Evolutionary conservation across 2,797 vertebrate genomes (phyloP), one percentile per base, ranked within the genome.

Genomic region (Delichon dasypus): DNA sequence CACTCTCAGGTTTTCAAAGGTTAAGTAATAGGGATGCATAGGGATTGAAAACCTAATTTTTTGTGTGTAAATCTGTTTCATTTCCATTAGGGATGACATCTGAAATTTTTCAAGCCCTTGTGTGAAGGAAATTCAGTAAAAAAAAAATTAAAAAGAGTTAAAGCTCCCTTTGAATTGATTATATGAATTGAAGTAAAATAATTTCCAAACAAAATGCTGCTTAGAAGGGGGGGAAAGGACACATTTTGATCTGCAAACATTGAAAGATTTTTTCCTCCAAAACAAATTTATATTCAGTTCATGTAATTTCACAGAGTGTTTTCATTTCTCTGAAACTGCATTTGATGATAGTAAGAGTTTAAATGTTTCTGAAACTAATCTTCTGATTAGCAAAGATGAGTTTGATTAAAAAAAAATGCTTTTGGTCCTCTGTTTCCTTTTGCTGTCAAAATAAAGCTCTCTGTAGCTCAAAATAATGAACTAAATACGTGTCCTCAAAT

Each of bases 11-110:
- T 93, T 96, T 96, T 81, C 88, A 91, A 73, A 95, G 95, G 96
- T 92, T 97, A 95, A 97, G 83, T 92, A 95, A 94, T 60, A 93
- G 51, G 88, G 76, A 93, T 96, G 93, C 70, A 86, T 79, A 65
- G 92, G 91, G 87, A 97, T 89, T 92, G 87, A 58, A 94, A 94
- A 93, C 92, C 91, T 93, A 76, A 78, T 92, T 95, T 96, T 94
- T 88, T 57, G 36, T 22, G 53, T 66, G 58, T 72, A 89, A 85
- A 90, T 88, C 79, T 87, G 47, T 93, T 95, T 95, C 58, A 21
- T 91, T 89, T 91, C 62, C 16, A 75, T 72, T 88, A 88, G 34
- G 55, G 55, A 64, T 91, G 87, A 78, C 62, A 66, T 53, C 44
- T 75, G 87, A 94, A 93, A 29, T 40, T 88, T 88, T 91, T 75